Evolutionary conservation across 37 sponge, comb jelly and placozoan species (phyloP).

Genomic region (Eunapius fragilis): DNA sequence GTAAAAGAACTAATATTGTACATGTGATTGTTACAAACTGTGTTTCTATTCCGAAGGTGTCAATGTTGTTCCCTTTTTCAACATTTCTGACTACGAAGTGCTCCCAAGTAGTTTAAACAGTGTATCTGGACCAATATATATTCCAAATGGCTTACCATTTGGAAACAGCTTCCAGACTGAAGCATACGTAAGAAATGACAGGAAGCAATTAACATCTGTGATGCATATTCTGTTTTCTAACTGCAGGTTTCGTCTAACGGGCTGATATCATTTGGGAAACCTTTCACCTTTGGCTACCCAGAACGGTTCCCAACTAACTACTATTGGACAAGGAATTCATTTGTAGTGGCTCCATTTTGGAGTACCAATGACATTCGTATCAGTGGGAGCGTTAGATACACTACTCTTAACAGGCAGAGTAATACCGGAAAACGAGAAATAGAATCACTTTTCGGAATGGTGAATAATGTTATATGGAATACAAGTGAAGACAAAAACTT

Average conservation of each 20-base stretch:
- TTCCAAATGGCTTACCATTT: not conserved
- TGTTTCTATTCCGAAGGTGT: not conserved
- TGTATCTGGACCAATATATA: not conserved
- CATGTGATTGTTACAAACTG: not conserved
- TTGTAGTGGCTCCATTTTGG: constrained; percentile 39
- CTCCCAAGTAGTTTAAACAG: not conserved
- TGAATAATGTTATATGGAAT: constrained; percentile 7
- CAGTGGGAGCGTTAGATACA: constrained; percentile 12
- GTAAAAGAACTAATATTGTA: too few relatives aligned
- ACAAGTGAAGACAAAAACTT: not conserved
- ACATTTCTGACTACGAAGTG: not conserved
- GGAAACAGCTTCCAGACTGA: not conserved
- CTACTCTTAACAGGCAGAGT: not conserved
- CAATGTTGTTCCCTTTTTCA: not conserved
- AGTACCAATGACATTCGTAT: constrained; percentile 14
- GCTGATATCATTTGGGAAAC: constrained; percentile 38
- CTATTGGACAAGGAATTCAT: not conserved
- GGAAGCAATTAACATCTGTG: not conserved
- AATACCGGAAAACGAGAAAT: too few relatives aligned
- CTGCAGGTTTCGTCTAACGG: constrained; percentile 35
- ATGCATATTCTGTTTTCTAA: not conserved
- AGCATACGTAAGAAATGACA: not conserved
- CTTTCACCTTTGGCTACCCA: not conserved
- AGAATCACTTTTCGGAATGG: not conserved
- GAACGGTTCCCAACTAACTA: not conserved